Evolutionary conservation across 2,797 vertebrate genomes (phyloP).

Genomic region (Danio tinwini): DNA sequence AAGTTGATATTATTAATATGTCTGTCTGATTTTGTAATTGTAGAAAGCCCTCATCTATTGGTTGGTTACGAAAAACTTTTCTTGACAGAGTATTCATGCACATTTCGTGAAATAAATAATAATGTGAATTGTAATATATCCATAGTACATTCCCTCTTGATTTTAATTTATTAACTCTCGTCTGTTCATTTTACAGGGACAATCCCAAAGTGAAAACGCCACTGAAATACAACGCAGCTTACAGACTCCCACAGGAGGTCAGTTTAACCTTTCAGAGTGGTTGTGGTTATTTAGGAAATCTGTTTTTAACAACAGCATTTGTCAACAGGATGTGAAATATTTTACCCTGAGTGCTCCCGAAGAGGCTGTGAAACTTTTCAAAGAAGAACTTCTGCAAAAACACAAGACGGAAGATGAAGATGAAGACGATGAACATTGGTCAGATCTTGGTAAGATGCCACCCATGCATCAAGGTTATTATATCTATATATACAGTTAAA

Average conservation of each 20-base stretch:
- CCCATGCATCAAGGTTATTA: too few species aligned
- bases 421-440: constrained; percentile 57
- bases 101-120: neutral
- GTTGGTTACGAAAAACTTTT: neutral
- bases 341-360: constrained; percentile 80
- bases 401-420: constrained; percentile 62
- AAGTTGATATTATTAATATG: neutral
- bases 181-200: constrained; percentile 72
- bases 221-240: constrained; percentile 81
- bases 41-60: neutral
- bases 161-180: constrained; percentile 13
- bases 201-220: constrained; percentile 75
- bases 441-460: constrained; percentile 64
- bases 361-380: constrained; percentile 82
- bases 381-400: constrained; percentile 66
- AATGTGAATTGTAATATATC: neutral
- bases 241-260: constrained; percentile 86
- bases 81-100: neutral
- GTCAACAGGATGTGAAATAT: constrained; percentile 77
- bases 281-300: neutral
- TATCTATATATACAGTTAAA: too few species aligned
- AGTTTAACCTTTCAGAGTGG: constrained; percentile 21
- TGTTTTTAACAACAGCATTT: neutral
- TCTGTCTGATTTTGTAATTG: neutral
- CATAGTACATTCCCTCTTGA: neutral